These are phyloP conservation scores for Atethmia centrago DNA, from an alignment of 2,888 invertebrate genomes.

Conservation along the genomic window DNA sequence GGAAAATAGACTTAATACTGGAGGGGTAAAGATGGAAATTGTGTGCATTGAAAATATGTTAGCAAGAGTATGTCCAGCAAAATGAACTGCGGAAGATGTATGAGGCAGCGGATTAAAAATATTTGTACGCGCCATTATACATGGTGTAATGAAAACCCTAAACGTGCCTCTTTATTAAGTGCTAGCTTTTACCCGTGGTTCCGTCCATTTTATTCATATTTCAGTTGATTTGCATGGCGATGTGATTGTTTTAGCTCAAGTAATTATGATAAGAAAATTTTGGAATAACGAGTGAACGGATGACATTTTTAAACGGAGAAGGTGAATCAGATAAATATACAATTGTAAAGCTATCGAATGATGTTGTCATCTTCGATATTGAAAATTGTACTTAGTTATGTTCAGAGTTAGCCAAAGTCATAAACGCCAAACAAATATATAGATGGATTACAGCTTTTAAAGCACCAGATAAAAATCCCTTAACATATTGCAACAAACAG, in stretches of 20 bases:
- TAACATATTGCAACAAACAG: constrained; percentile 37
- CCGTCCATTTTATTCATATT: constrained; percentile 50
- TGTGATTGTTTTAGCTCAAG: constrained; percentile 16
- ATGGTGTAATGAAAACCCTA: constrained; percentile 88
- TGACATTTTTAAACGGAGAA: neutral
- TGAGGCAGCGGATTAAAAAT: constrained; percentile 90
- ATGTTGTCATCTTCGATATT: neutral
- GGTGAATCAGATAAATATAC: neutral
- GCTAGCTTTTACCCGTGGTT: constrained; percentile 63
- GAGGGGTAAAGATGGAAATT: constrained; percentile 66
- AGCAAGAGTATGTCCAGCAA: constrained; percentile 84
- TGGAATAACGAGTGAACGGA: neutral
- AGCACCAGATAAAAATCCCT: neutral
- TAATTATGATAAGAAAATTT: constrained; percentile 2
- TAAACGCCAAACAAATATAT: neutral
- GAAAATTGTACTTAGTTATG: neutral
- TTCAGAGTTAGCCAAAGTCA: neutral
- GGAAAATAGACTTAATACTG: constrained; percentile 57
- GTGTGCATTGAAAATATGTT: constrained; percentile 65
- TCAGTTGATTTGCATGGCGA: constrained; percentile 29
- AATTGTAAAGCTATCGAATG: too few species aligned
- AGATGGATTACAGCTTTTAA: neutral
- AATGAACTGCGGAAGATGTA: constrained; percentile 90
- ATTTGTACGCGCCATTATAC: constrained; percentile 90
- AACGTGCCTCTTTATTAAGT: constrained; percentile 88